Evolutionary conservation across 2,797 vertebrate genomes (phyloP).

Genomic region (Pseudochaenichthys georgianus): DNA sequence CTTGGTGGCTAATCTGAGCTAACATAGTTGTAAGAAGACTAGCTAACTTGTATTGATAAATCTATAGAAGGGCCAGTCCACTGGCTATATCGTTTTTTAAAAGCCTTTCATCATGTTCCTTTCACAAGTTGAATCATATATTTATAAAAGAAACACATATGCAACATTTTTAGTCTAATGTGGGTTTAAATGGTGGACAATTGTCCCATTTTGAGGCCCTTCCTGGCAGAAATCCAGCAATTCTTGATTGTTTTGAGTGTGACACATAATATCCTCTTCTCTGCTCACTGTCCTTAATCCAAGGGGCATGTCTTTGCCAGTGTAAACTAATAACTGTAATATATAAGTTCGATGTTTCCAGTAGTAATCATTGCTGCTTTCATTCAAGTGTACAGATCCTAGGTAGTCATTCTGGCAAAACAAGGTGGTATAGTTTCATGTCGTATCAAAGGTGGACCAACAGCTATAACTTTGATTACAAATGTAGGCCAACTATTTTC

Average conservation of each 20-base stretch:
- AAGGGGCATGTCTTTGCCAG: conserved; percentile 37
- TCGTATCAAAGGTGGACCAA: conserved; percentile 5
- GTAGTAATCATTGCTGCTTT: conserved; percentile 2
- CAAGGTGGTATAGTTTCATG: background rate
- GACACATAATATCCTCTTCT: conserved; percentile 50
- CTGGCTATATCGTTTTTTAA: too few species aligned
- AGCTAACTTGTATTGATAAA: background rate
- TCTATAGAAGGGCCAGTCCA: background rate
- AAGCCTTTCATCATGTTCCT: background rate
- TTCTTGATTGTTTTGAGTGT: conserved; percentile 78
- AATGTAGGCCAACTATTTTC: conserved; percentile 35
- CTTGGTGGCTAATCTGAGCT: background rate
- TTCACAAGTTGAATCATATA: background rate
- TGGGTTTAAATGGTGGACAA: conserved; percentile 40
- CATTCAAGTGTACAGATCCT: background rate
- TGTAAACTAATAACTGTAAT: conserved; percentile 48
- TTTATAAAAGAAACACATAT: background rate
- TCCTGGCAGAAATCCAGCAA: conserved; percentile 66
- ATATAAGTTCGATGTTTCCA: conserved; percentile 34
- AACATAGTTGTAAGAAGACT: background rate
- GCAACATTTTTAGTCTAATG: background rate
- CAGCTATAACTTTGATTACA: conserved; percentile 31
- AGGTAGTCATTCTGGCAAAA: conserved; percentile 1
- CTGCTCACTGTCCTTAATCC: conserved; percentile 25
- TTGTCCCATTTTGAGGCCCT: conserved; percentile 57